Conservation (phyloP, 2,888 invertebrate species). For the Shargacucullia verbasci region DNA sequence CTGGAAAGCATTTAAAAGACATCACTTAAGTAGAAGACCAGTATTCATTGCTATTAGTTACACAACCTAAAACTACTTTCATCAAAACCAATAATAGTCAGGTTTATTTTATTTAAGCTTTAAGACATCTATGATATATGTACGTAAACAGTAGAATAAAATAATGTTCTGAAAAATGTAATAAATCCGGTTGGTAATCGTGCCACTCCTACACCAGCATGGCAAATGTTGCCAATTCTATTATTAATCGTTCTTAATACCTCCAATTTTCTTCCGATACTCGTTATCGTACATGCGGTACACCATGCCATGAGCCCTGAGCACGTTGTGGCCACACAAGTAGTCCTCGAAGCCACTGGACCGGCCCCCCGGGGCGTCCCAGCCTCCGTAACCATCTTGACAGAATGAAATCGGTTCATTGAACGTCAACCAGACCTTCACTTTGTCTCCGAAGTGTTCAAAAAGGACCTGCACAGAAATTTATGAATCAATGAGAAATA, state of each 20-base stretch:
- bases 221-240: no score
- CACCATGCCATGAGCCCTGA: constrained; percentile 90
- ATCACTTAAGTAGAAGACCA: no score
- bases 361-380: constrained; percentile 83
- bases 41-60: no score
- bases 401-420: constrained; percentile 90
- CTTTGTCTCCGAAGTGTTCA: constrained; percentile 81
- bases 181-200: no score
- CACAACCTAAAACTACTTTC: no score
- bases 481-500: neutral
- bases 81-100: no score
- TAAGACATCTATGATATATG: no score
- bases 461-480: constrained; percentile 77
- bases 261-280: constrained; percentile 63
- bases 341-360: constrained; percentile 90
- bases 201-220: no score
- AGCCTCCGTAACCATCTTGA: constrained; percentile 82
- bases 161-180: no score
- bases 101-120: no score
- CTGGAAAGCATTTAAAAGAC: constrained; percentile 54
- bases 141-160: no score
- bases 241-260: no score
- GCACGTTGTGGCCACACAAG: constrained; percentile 89
- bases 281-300: constrained; percentile 89
- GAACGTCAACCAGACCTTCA: constrained; percentile 90